Conservation (phyloP, 2,797 vertebrate species). For the Hapalemur alaotrensis region DNA sequence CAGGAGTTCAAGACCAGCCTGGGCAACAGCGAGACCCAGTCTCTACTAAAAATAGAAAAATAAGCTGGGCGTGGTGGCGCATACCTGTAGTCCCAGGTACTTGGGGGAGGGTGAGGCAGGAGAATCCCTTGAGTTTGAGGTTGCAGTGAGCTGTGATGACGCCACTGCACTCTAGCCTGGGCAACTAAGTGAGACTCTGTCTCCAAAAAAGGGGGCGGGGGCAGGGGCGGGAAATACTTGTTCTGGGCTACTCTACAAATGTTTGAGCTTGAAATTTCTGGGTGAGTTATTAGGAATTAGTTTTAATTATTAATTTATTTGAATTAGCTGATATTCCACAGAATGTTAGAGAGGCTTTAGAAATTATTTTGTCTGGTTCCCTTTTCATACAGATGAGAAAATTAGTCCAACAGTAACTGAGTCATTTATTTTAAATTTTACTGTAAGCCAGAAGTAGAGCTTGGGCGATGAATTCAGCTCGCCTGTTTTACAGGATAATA, state of each 20-base stretch:
- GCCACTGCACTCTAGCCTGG: not conserved
- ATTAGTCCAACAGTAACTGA: not conserved
- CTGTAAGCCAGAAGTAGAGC: not conserved
- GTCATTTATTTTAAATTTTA: not conserved
- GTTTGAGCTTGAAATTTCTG: not conserved
- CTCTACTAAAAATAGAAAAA: too few relatives aligned
- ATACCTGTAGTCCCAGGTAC: not conserved
- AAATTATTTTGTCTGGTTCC: not conserved
- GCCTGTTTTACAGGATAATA: not conserved
- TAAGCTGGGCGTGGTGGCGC: not conserved
- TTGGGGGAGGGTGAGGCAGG: not conserved
- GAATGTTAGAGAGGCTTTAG: not conserved
- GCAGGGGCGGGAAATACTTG: not conserved
- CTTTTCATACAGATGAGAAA: not conserved
- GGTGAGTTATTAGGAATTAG: not conserved
- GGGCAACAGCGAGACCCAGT: not conserved
- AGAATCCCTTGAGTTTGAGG: not conserved
- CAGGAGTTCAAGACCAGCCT: not conserved
- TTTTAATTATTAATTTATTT: slow-evolving; percentile 13
- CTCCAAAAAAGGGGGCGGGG: not conserved
- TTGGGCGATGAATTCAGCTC: not conserved
- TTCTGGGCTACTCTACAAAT: slow-evolving; percentile 30
- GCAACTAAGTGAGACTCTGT: not conserved
- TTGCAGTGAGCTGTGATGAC: not conserved
- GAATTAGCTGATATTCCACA: not conserved